These are phyloP conservation scores for Capitulum mitella DNA, from an alignment of 2,888 invertebrate species.

Conservation along the genomic window DNA sequence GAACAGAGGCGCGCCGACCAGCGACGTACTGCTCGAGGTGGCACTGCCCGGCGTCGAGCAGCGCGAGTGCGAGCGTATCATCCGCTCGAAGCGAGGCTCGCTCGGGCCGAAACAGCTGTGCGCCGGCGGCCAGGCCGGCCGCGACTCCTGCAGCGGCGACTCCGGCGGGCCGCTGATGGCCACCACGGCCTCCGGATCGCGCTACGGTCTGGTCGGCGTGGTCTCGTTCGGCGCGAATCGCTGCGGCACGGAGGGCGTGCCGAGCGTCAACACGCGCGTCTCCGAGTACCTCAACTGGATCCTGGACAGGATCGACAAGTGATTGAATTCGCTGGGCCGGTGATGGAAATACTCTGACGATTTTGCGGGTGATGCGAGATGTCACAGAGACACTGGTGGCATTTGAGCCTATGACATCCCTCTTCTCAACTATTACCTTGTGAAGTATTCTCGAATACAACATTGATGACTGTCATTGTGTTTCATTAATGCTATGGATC, in stretches of 20 bases:
- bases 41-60: not conserved
- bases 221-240: constrained; percentile 60
- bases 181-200: constrained; percentile 39
- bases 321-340: too few relatives aligned
- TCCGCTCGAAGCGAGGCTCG: not conserved
- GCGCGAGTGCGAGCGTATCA: not conserved
- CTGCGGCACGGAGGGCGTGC: constrained; percentile 57
- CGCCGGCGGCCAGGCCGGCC: constrained; percentile 59
- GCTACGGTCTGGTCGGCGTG: constrained; percentile 47
- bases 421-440: too few relatives aligned
- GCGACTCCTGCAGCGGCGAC: constrained; percentile 67
- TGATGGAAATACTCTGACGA: too few relatives aligned
- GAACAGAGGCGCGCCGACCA: not conserved
- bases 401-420: too few relatives aligned
- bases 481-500: too few relatives aligned
- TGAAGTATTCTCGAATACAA: too few relatives aligned
- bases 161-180: constrained; percentile 70
- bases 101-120: not conserved
- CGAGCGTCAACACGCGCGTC: constrained; percentile 61
- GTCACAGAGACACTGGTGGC: too few relatives aligned
- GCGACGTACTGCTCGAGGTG: not conserved
- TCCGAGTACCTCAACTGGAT: constrained; percentile 59
- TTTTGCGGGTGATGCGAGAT: too few relatives aligned
- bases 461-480: too few relatives aligned
- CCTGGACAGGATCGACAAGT: constrained; percentile 37